phyloP scores from a whole-genome alignment of 2,113 vertebrate genomes.

The Tapirus terrestris region DNA sequence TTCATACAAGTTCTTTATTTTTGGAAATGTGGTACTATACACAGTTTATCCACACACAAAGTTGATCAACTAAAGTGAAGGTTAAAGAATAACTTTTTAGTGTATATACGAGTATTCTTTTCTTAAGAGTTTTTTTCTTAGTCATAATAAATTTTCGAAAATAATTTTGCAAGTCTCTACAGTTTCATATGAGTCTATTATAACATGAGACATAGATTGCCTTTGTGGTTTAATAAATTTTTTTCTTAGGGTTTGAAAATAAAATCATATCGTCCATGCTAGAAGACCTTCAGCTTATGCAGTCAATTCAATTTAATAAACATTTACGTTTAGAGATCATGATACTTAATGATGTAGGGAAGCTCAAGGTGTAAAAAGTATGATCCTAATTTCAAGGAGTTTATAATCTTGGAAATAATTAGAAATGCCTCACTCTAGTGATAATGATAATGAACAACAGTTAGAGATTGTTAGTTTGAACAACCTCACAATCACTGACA shows the following conservation, averaged over 20 bases:
- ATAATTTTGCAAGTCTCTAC: background rate
- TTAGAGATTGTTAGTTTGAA: background rate
- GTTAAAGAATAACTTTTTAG: background rate
- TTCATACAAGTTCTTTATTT: background rate
- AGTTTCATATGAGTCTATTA: background rate
- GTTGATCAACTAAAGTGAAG: background rate
- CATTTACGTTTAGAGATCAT: constrained; percentile 22
- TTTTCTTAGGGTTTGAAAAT: constrained; percentile 22
- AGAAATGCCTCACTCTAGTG: background rate
- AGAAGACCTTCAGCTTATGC: background rate
- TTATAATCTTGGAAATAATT: constrained; percentile 32
- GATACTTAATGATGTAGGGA: background rate
- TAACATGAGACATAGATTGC: background rate
- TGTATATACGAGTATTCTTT: background rate
- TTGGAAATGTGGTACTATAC: background rate
- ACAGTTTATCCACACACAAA: background rate
- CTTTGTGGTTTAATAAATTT: background rate
- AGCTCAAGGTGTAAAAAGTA: background rate
- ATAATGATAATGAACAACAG: background rate
- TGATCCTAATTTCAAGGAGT: background rate
- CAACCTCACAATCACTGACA: background rate
- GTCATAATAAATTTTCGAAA: background rate
- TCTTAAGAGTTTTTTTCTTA: background rate
- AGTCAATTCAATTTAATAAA: constrained; percentile 29
- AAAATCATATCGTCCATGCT: background rate